Conservation (phyloP, 30 jellyfish, hydroid and myxozoan species). For the Cassiopea xamachana region DNA sequence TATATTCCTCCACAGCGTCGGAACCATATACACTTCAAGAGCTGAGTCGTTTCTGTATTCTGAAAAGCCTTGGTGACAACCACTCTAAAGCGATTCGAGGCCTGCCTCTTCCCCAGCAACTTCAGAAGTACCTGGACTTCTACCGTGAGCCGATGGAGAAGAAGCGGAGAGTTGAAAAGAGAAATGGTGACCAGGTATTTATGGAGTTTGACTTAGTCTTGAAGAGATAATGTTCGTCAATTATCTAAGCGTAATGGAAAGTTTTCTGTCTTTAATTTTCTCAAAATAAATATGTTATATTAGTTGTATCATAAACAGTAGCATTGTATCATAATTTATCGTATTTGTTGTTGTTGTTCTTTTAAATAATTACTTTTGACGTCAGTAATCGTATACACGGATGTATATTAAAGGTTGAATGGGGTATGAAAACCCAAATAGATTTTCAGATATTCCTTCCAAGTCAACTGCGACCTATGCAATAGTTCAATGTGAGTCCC, state of each 20-base stretch:
- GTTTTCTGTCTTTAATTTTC: not conserved
- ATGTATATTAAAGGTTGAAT: too few relatives aligned
- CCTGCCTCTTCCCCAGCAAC: constrained; percentile 68
- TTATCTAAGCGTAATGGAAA: not conserved
- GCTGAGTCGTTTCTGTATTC: constrained; percentile 61
- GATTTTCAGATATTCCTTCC: too few relatives aligned
- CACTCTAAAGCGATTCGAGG: constrained; percentile 26
- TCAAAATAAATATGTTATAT: too few relatives aligned
- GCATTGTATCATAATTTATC: too few relatives aligned
- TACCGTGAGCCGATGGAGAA: constrained; percentile 71
- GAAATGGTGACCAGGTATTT: not conserved
- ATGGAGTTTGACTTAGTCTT: constrained; percentile 37
- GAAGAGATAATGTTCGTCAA: not conserved
- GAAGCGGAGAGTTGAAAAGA: constrained; percentile 25
- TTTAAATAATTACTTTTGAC: too few relatives aligned
- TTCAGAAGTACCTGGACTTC: constrained; percentile 52
- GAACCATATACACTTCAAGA: constrained; percentile 76
- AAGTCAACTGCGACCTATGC: too few relatives aligned
- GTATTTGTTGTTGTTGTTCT: too few relatives aligned
- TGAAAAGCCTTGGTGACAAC: constrained; percentile 30
- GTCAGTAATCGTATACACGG: too few relatives aligned
- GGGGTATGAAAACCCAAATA: too few relatives aligned
- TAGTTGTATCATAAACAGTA: too few relatives aligned
- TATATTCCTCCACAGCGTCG: constrained; percentile 33
- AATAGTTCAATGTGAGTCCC: too few relatives aligned